Base-by-base conservation (phyloP, 2,888 invertebrate species). In the Lithophane semibrunnea region DNA sequence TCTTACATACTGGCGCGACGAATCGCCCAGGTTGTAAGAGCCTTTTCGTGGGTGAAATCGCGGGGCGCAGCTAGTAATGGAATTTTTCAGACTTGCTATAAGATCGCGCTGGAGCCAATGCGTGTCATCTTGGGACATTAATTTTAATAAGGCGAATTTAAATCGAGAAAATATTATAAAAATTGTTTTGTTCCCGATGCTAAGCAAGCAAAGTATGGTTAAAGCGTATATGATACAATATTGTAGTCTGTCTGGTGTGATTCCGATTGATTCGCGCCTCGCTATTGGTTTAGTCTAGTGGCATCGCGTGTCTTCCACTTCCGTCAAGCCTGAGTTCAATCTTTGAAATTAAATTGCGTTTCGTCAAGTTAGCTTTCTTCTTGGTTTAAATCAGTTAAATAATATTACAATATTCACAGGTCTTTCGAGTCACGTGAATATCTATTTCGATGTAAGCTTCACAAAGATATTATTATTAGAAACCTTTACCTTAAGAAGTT, bases 101-200 rank as follows among this genome's bases (percentile, higher is more conserved):
- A 13, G 52, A 61, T 2, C 58, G 52, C 42, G 37, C 18, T n/a
- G 67, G 60, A 75, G 75, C 49, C 67, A 13, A 21, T n/a, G 29
- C 75, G 29, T 58, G 42, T 37, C 80, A 63, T 68, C 49, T 75
- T 58, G 12, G n/a, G 12, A 49, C 52, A 72, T 79, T 83, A 9
- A 52, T 58, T 72, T 72, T 16, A 58, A 65, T 61, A 65, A 44
- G 16, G 42, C 12, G n/a, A 58, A 69, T 72, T 68, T 52, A 61
- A 82, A 44, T 58, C 47, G 8, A 54, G 37, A 61, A 64, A 74
- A 21, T 61, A 66, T 37, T 61, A 66, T 37, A 37, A 37, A 2
- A 37, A 37, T 37, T 58, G 13, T 56, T 58, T 29, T 68, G 54
- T 64, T 42, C 42, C 42, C 18, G 24, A 65, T n/a, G 56, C 9